phyloP scores from a whole-genome alignment of 2,888 invertebrate species.

The Cephus nigrinus region DNA sequence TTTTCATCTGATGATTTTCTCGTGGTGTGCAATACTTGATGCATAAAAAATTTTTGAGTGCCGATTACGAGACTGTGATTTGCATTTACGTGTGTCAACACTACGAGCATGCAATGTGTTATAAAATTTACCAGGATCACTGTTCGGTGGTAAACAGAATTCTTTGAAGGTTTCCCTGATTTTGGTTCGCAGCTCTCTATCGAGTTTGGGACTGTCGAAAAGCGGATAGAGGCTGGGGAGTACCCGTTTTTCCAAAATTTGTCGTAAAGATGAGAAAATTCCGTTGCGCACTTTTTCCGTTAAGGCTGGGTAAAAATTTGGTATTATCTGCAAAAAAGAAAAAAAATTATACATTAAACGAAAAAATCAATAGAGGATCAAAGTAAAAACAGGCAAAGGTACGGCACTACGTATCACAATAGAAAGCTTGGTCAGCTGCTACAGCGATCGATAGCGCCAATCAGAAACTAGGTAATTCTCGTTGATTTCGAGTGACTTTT shows the following conservation, averaged over 20 bases:
- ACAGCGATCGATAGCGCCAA: background rate
- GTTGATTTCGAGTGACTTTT: background rate
- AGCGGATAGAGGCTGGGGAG: slow-evolving; percentile 85
- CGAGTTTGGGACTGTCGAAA: slow-evolving; percentile 89
- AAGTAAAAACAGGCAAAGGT: slow-evolving; percentile 3
- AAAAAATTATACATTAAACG: slow-evolving; percentile 22
- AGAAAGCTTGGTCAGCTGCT: background rate
- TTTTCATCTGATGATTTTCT: background rate
- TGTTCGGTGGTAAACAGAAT: slow-evolving; percentile 76
- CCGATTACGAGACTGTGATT: background rate
- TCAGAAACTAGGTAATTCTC: background rate
- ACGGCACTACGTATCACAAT: slow-evolving; percentile 2
- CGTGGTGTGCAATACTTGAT: background rate
- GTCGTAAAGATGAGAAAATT: slow-evolving; percentile 83
- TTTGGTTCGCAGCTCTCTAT: slow-evolving; percentile 83
- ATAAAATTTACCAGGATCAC: slow-evolving; percentile 67
- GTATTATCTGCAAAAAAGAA: slow-evolving; percentile 76
- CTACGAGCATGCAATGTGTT: background rate
- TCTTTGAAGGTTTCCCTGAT: slow-evolving; percentile 93
- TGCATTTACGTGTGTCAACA: background rate
- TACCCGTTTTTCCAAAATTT: slow-evolving; percentile 93
- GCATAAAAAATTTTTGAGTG: background rate
- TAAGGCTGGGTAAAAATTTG: slow-evolving; percentile 85
- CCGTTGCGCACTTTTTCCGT: slow-evolving; percentile 84
- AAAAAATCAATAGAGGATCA: background rate